Conservation (phyloP, 2,113 vertebrate genomes). For the Prinia subflava region DNA sequence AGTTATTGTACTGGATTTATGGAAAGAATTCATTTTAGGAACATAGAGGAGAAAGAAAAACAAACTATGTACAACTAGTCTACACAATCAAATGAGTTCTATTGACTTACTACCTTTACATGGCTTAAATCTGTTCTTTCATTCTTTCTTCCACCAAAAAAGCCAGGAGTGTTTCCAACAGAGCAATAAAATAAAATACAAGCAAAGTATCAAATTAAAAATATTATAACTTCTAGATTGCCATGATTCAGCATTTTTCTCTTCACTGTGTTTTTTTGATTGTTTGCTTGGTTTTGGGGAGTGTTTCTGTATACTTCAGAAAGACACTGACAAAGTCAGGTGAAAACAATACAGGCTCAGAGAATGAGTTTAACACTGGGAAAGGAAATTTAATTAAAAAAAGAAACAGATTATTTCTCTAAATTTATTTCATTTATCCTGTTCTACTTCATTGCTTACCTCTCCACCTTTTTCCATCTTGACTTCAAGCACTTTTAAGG, state of each 20-base stretch:
- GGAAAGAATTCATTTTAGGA: conserved; percentile 60
- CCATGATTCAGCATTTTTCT: neutral
- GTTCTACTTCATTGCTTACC: neutral
- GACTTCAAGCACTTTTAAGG: neutral
- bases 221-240: neutral
- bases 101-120: neutral
- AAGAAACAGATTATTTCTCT: neutral
- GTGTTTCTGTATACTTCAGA: neutral
- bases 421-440: neutral
- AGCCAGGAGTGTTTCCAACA: neutral
- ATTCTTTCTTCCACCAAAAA: neutral
- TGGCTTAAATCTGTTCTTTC: neutral
- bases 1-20: conserved; percentile 68
- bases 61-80: neutral
- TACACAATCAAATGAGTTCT: neutral
- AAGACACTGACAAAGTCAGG: neutral
- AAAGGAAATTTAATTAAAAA: neutral
- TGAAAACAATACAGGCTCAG: neutral
- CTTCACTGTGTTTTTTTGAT: neutral
- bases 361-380: neutral
- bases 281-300: accelerated
- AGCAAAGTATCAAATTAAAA: neutral
- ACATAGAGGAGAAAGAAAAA: conserved; percentile 10
- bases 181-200: neutral
- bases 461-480: neutral